Conservation (phyloP, 2,113 vertebrate species). For the Jaculus jaculus region DNA sequence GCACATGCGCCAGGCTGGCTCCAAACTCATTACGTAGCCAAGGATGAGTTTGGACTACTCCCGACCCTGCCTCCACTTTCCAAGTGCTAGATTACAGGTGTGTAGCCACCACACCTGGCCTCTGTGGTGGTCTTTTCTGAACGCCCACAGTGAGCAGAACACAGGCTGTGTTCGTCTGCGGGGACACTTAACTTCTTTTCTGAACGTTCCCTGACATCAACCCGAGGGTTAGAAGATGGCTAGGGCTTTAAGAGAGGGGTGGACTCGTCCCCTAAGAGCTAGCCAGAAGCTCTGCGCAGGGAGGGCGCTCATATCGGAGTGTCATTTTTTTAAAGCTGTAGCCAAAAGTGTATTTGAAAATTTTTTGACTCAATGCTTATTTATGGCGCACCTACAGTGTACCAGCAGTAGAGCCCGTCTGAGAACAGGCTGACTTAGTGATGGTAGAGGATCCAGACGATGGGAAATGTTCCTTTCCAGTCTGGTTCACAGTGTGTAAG, state of each 20-base stretch:
- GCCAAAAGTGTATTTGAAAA: constrained; percentile 18
- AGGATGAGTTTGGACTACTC: background rate
- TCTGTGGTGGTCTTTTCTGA: background rate
- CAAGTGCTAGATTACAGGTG: background rate
- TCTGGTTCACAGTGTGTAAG: constrained; percentile 37
- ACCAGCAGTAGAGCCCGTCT: background rate
- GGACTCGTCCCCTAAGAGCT: background rate
- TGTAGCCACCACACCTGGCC: background rate
- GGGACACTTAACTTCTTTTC: background rate
- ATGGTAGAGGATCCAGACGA: background rate
- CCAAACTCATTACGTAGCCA: background rate
- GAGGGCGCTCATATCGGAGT: background rate
- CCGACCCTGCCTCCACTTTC: background rate
- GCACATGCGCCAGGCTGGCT: background rate
- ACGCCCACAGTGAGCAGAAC: background rate
- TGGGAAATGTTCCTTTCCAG: constrained; percentile 17
- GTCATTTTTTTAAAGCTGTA: constrained; percentile 55
- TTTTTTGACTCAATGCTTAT: background rate
- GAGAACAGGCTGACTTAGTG: background rate
- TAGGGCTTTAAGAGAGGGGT: background rate
- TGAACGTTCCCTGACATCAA: background rate
- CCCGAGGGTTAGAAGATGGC: background rate
- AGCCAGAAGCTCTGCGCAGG: background rate
- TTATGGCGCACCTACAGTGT: constrained; percentile 23
- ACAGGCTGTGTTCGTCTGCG: background rate